Evolutionary conservation across 2,113 vertebrate genomes (phyloP).

Genomic region (Plestiodon gilberti): DNA sequence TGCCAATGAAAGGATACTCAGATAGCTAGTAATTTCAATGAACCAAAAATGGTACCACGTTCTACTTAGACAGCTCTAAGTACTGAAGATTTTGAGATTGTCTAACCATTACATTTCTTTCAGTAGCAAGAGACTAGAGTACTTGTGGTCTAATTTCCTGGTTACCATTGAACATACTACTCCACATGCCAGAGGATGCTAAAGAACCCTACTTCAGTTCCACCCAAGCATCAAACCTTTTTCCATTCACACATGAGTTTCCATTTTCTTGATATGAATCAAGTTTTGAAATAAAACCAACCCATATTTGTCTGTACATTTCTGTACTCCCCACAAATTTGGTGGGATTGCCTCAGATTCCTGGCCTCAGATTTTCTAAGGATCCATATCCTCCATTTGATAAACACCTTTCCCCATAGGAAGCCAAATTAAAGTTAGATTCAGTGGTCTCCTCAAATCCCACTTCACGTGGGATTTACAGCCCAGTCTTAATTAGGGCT

Average conservation of each 20-base stretch:
- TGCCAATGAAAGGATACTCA: not conserved
- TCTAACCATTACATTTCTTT: not conserved
- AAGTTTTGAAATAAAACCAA: not conserved
- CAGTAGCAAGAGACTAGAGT: too few species aligned
- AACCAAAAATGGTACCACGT: fast-evolving
- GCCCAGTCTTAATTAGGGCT: too few species aligned
- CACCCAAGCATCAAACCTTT: not conserved
- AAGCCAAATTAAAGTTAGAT: not conserved
- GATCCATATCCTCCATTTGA: not conserved
- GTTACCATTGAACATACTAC: not conserved
- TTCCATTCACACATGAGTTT: not conserved
- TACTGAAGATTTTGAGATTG: not conserved
- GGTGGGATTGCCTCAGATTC: not conserved
- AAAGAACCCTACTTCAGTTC: not conserved
- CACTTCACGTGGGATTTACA: conserved; percentile 4
- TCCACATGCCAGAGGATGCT: not conserved
- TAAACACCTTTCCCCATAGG: conserved; percentile 8
- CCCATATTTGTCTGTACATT: not conserved
- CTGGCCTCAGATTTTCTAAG: not conserved
- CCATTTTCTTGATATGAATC: not conserved
- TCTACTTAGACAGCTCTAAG: not conserved
- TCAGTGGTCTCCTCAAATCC: not conserved
- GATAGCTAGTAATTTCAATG: not conserved
- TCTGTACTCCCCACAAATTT: not conserved
- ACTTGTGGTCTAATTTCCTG: not conserved